These are phyloP conservation scores for Trileptium ribeirensis DNA, from an alignment of 2,888 invertebrate species.

Conservation along the genomic window DNA sequence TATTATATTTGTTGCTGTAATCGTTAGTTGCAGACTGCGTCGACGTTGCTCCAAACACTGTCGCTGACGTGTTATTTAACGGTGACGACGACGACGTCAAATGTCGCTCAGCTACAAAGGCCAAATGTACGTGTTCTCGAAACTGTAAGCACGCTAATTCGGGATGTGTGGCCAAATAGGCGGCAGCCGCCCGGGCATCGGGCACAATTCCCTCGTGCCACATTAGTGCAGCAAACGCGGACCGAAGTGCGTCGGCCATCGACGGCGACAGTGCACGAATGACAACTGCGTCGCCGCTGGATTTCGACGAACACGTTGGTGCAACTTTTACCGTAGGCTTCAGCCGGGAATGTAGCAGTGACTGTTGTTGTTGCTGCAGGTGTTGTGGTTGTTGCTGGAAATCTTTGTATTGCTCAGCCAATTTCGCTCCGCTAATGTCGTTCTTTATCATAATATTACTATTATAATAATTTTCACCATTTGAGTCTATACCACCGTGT, in stretches of 20 bases:
- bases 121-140: background rate
- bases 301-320: background rate
- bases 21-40: too few relatives aligned
- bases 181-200: constrained; percentile 94
- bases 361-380: background rate
- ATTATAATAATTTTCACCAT: background rate
- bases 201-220: constrained; percentile 97
- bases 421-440: background rate
- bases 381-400: background rate
- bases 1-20: too few relatives aligned
- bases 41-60: background rate
- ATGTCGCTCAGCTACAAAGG: background rate
- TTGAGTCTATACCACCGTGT: too few relatives aligned
- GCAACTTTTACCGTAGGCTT: constrained; percentile 24
- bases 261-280: constrained; percentile 74
- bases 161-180: constrained; percentile 75
- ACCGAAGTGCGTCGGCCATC: constrained; percentile 81
- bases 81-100: too few relatives aligned
- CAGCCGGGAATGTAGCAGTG: background rate
- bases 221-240: constrained; percentile 86
- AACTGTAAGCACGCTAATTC: constrained; percentile 41
- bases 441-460: background rate
- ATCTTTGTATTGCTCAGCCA: background rate
- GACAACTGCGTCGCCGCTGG: background rate
- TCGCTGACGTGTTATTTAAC: background rate